Base-by-base conservation (phyloP, 2,888 invertebrate species). In the Campoletis raptor region DNA sequence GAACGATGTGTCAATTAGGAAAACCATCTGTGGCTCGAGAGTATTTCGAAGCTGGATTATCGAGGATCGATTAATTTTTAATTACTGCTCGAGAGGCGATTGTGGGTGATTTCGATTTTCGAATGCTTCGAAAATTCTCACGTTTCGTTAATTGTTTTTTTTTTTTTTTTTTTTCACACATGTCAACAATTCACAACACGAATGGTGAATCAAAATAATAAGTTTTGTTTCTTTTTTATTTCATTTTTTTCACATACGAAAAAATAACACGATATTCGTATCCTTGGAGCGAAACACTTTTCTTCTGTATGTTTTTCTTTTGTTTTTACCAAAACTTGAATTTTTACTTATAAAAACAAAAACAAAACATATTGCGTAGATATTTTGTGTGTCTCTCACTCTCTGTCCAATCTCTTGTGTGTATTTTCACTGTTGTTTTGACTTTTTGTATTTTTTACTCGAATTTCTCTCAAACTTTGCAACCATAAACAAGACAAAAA, bases 1-100 rank as follows among this genome's bases (percentile, higher is more conserved):
- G 61, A 30, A 15, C 61, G 12, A 61, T 30, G 61, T 61, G 61
- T 61, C 61, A 61, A 61, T 61, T 61, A 61, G 61, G 15, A 61
- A 61, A 21, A 30, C 30, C 61, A 61, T 61, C 61, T 61, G 61
- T 61, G 61, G 61, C 61, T 15, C 61, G 30, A 30, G 61, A 30
- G 61, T 15, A 61, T 61, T 30, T 61, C 61, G 61, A 15, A 61
- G 30, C 30, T 30, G 30, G 30, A 61, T 61, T 61, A 61, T n/a
- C 30, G 61, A 61, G 61, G 61, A 30, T 61, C 30, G 30, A 61
- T 61, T 30, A 61, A 61, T 30, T 61, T 30, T 61, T 30, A 61
- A 61, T 61, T 61, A 61, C 61, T 30, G 15, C 0, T 6, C 30
- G 10, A 10, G 24, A 12, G 12, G 12, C 30, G 15, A 2, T 24